These are phyloP conservation scores for Lophotriccus pileatus DNA, from an alignment of 2,797 vertebrate species.

Conservation along the genomic window DNA sequence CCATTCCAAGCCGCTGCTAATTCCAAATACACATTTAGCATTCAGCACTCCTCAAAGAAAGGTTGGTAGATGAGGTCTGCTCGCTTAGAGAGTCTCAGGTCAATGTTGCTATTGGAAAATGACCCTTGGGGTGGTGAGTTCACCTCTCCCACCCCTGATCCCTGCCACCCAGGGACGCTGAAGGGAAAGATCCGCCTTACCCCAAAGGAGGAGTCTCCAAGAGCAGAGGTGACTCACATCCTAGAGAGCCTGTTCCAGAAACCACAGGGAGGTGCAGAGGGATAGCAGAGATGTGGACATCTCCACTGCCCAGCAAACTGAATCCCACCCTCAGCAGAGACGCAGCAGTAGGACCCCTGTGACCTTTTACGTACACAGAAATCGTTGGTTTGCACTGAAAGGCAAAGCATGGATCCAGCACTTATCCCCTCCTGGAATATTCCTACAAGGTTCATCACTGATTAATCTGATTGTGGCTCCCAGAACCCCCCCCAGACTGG, in stretches of 20 bases:
- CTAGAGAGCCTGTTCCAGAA: background rate
- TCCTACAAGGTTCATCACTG: background rate
- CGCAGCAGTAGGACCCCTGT: background rate
- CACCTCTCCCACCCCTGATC: background rate
- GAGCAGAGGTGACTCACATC: background rate
- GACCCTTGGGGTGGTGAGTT: background rate
- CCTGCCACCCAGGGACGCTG: background rate
- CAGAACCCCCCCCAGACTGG: background rate
- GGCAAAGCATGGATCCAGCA: background rate
- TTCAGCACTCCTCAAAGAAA: background rate
- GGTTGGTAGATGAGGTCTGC: background rate
- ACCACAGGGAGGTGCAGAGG: background rate
- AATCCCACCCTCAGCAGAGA: background rate
- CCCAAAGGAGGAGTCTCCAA: background rate
- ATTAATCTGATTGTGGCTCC: background rate
- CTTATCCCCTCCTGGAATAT: background rate
- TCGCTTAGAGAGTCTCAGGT: background rate
- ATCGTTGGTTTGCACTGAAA: background rate
- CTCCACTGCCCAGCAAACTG: background rate
- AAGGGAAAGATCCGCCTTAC: background rate
- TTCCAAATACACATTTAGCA: background rate
- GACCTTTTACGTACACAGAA: background rate
- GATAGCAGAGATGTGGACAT: background rate
- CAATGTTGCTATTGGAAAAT: background rate
- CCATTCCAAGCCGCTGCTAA: background rate